Base-by-base conservation (phyloP, 2,888 invertebrate genomes). In the Deilephila porcellus region DNA sequence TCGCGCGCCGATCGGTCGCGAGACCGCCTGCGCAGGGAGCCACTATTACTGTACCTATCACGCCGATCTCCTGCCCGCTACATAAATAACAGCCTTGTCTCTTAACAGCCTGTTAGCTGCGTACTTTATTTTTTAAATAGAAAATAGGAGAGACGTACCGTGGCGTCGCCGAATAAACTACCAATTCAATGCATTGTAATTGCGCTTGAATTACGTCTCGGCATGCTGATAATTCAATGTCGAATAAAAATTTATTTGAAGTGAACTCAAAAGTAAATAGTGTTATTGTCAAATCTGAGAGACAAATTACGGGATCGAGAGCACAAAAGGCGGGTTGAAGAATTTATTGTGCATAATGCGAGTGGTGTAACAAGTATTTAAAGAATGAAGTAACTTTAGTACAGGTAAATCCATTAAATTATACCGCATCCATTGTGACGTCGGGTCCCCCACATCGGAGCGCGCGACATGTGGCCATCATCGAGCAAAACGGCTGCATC, bases 381-480 rank as follows among this genome's bases (percentile, higher is more conserved):
- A 67, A 73, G 52, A 72, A 64, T 72, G 29, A 72, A 56, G 67
- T 62, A 56, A 67, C 64, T 67, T 34, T 67, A 73, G 76, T 32
- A 32, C 80, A 79, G 78, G 79, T 79, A 79, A 77, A 76, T 63
- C 75, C 77, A 76, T 80, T 80, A 80, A 82, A 82, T 79, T 73
- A 74, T 83, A 81, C 84, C 85, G 75, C 83, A 83, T 86, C 86
- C 86, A 87, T 88, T 87, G 86, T 88, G 81, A 84, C 82, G 79
- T 77, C 74, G 77, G 71, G 73, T 76, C 71, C 72, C 75, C 72
- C 74, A 82, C 82, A 84, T 86, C 83, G 80, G 81, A 79, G 85
- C 79, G 63, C 83, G 83, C 88, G 86, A 90, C 90, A 91, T 90
- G 89, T 90, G 89, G 89, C 84, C 86, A 82, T 81, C 86, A 83